Evolutionary conservation across 2,113 vertebrate genomes (phyloP), one percentile per base, ranked within the genome.

Genomic region (Odontesthes bonariensis): DNA sequence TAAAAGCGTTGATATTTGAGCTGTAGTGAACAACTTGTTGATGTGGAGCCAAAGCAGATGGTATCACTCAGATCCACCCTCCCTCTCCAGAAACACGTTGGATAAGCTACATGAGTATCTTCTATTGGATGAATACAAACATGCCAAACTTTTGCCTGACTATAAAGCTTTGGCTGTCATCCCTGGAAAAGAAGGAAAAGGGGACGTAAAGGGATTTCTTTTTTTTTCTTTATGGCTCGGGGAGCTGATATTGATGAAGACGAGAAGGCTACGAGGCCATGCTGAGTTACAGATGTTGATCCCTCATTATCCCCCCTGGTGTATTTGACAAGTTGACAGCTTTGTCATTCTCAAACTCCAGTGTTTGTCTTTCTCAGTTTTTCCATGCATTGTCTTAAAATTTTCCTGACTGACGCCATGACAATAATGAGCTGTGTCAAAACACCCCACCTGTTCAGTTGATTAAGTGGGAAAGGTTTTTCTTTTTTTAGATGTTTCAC

Each of bases 31-130:
- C 56, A 59, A 49, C 66, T 76, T 20, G 1, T 31, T 27, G 5
- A 13, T 17, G 23, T 57, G 12, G 78, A 92, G 84, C 83, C 75
- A 84, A 62, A 85, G 82, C 91, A 92, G 91, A 92, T 93, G 92
- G 84, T 79, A 90, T 86, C 69, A 66, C 79, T 93, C 90, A 88
- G 80, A 8, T 42, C 35, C 57, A 54, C 57, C 54, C 67, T 2
- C 49, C 53, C 17, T 10, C 38, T 58, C 2, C n/a, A 65, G 64
- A 73, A 87, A 82, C 56, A 78, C 70, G 87, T 87, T 84, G 85
- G 77, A 90, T 89, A 81, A 89, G 70, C 83, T 77, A 65, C 80
- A 89, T 17, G 32, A 84, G 76, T 82, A 74, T 90, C 81, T 85
- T 59, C 72, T 51, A 35, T 69, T 78, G 69, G 85, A 88, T 77